These are phyloP conservation scores for Amiota mariae DNA, from an alignment of 2,888 invertebrate species.

Conservation along the genomic window DNA sequence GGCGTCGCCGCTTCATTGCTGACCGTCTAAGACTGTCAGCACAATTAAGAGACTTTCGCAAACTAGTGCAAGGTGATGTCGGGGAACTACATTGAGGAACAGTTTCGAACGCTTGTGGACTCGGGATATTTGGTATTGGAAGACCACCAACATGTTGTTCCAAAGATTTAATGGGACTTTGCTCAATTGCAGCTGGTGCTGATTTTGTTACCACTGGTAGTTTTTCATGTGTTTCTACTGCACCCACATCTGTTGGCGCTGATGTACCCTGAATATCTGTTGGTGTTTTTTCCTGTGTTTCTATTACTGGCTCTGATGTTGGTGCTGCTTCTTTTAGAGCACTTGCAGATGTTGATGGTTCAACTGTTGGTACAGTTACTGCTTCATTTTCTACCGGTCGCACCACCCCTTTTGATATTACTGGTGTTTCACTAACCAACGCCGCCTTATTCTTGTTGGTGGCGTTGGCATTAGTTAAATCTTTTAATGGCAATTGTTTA, in stretches of 20 bases:
- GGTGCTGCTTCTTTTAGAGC: not conserved
- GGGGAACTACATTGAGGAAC: not conserved
- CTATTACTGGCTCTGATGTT: no score
- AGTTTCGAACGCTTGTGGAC: not conserved
- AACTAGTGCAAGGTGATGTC: not conserved
- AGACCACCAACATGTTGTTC: not conserved
- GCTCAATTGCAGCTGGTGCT: not conserved
- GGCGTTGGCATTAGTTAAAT: not conserved
- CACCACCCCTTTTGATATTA: no score
- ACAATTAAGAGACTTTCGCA: not conserved
- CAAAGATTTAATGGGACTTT: not conserved
- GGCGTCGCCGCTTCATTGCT: not conserved
- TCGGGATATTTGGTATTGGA: not conserved
- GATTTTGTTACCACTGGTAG: not conserved
- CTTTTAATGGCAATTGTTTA: constrained; percentile 7
- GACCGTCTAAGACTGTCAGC: not conserved
- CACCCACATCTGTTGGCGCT: no score
- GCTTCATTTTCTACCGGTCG: no score
- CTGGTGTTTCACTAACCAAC: no score
- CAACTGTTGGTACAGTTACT: no score
- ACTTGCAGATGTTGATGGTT: no score
- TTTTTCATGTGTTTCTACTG: not conserved
- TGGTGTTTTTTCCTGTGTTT: not conserved
- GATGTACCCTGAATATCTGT: no score
- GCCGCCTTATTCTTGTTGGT: not conserved